phyloP scores from a whole-genome alignment of 2,113 vertebrate species.

The Atlantisia rogersi region DNA sequence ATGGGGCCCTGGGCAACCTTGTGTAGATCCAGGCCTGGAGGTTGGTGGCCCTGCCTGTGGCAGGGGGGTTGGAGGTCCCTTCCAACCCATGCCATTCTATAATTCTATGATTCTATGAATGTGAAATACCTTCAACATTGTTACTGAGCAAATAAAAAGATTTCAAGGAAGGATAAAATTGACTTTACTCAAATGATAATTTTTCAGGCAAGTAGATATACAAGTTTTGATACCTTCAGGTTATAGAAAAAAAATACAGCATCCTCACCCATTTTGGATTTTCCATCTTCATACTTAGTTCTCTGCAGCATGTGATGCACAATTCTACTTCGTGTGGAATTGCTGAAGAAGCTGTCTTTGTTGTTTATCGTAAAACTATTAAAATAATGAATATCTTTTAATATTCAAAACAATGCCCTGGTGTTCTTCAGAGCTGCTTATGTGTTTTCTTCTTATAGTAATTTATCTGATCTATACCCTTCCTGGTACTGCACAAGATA shows the following conservation, averaged over 20 bases:
- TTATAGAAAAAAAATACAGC: not conserved
- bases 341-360: constrained; percentile 97
- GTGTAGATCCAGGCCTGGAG: no score
- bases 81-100: no score
- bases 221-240: not conserved
- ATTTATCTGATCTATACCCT: not conserved
- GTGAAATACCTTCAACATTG: not conserved
- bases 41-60: no score
- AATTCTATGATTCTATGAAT: no score
- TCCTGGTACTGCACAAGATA: not conserved
- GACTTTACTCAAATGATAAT: not conserved
- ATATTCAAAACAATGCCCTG: not conserved
- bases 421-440: not conserved
- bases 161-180: not conserved
- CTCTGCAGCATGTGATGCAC: constrained; percentile 96
- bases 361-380: constrained; percentile 96
- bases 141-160: not conserved
- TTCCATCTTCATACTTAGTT: constrained; percentile 97
- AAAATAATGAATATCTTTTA: constrained; percentile 38
- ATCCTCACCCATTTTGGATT: constrained; percentile 95
- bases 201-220: not conserved
- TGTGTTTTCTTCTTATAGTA: not conserved
- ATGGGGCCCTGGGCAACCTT: no score
- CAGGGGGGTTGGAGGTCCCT: no score
- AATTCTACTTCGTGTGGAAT: constrained; percentile 95